phyloP scores from a whole-genome alignment of 2,888 invertebrate genomes.

The Melolontha melolontha region DNA sequence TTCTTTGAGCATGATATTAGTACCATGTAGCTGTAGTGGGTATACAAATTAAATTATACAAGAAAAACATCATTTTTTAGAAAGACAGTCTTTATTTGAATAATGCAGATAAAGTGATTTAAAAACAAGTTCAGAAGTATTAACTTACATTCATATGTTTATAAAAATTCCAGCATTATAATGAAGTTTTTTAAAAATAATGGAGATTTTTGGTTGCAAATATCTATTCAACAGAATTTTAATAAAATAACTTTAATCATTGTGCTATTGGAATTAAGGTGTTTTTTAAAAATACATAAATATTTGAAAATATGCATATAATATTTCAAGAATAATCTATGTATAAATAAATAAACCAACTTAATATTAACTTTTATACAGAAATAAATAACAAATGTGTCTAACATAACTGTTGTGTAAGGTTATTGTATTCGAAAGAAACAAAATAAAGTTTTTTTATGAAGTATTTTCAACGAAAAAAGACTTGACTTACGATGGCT shows the following conservation, averaged over 20 bases:
- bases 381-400: slow-evolving; percentile 33
- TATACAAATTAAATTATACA: background rate
- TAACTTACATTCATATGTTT: slow-evolving; percentile 30
- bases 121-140: slow-evolving; percentile 23
- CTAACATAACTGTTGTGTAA: slow-evolving; percentile 27
- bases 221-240: slow-evolving; percentile 6
- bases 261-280: slow-evolving; percentile 13
- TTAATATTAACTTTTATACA: slow-evolving; percentile 32
- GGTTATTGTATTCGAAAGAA: slow-evolving; percentile 5
- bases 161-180: slow-evolving; percentile 19
- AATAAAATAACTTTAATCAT: background rate
- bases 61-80: slow-evolving; percentile 23
- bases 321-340: slow-evolving; percentile 10
- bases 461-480: background rate
- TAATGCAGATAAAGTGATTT: slow-evolving; percentile 20
- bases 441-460: slow-evolving; percentile 11
- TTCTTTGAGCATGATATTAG: no score
- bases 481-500: no score
- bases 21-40: no score
- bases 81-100: slow-evolving; percentile 42
- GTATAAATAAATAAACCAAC: slow-evolving; percentile 30
- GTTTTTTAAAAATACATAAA: slow-evolving; percentile 5
- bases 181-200: slow-evolving; percentile 2
- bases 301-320: slow-evolving; percentile 2
- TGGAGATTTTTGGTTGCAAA: slow-evolving; percentile 1